Conservation (phyloP, 2,888 invertebrate genomes). For the Venusia cambrica region DNA sequence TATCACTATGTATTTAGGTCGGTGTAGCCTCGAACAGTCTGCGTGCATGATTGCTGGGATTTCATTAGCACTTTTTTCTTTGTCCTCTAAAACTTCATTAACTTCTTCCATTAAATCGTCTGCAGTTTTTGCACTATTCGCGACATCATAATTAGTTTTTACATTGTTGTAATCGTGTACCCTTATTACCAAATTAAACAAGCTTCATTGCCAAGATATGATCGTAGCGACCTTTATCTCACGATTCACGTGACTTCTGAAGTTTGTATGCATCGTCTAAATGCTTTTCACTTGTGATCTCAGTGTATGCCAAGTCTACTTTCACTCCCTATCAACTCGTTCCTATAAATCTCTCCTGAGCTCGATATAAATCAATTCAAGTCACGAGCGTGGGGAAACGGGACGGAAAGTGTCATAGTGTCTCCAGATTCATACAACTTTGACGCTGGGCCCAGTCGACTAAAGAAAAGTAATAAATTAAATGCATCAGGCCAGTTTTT, state of each 20-base stretch:
- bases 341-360: constrained; percentile 42
- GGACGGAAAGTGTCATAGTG: constrained; percentile 17
- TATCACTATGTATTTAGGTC: constrained; percentile 53
- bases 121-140: constrained; percentile 14
- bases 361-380: constrained; percentile 45
- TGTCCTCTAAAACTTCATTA: constrained; percentile 30
- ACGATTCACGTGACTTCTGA: constrained; percentile 42
- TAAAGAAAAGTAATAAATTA: no score
- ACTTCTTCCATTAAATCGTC: constrained; percentile 30
- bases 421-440: constrained; percentile 14
- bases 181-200: constrained; percentile 35
- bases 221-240: constrained; percentile 38
- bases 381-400: constrained; percentile 29
- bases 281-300: constrained; percentile 49
- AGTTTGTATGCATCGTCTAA: constrained; percentile 33
- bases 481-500: no score
- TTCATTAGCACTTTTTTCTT: constrained; percentile 38
- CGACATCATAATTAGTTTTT: constrained; percentile 18
- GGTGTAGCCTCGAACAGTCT: constrained; percentile 41
- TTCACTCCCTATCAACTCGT: constrained; percentile 47
- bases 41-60: constrained; percentile 38
- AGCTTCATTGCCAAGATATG: constrained; percentile 41
- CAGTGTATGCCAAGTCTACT: constrained; percentile 54
- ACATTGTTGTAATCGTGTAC: constrained; percentile 23
- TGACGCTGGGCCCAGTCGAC: no score